Evolutionary conservation across 2,888 invertebrate genomes (phyloP), one percentile per base, ranked within the genome.

Genomic region (Hemaris fuciformis): DNA sequence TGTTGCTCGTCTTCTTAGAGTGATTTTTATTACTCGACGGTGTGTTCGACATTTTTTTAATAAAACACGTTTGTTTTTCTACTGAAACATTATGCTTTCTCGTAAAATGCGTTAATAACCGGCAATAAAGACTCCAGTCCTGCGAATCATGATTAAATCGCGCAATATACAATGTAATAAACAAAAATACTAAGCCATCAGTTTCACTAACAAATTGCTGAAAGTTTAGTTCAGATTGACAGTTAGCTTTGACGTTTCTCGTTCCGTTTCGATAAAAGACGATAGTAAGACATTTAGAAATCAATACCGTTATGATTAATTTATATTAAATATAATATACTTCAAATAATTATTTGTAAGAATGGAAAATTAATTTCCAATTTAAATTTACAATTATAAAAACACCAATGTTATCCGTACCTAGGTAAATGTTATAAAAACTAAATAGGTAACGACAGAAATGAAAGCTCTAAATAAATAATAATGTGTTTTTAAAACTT

Each of bases 11-110:
- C 73, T 89, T 89, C 75, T 88, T 87, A 18, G 83, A 77, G 63
- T 89, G 87, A 73, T 83, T 91, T 79, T 91, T 91, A 66, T 78
- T 83, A 74, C 76, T 83, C 58, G 83, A 79, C 42, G 84, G 79
- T 62, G 84, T 71, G 70, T 79, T 86, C 67, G 91, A 88, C 91
- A 91, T 91, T 68, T 73, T 75, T 68, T 60, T 64, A 58, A 57
- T 18, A 25, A 45, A 56, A 18, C 4, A 15, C 43, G 22, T 1
- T 34, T 3, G 3, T 5, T 41, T 53, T 13, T 13, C 22, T 5
- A 8, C 38, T 53, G 60, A 41, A 41, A 60, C 60, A 60, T 60
- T 15, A 53, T 53, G 27, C 31, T 15, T 25, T 7, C 23, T 38
- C 34, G 15, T 10, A 27, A 53, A 31, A 10, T 4, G 1, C 8